These are phyloP conservation scores for Eurypyga helias DNA, from an alignment of 2,113 vertebrate species.

Conservation along the genomic window DNA sequence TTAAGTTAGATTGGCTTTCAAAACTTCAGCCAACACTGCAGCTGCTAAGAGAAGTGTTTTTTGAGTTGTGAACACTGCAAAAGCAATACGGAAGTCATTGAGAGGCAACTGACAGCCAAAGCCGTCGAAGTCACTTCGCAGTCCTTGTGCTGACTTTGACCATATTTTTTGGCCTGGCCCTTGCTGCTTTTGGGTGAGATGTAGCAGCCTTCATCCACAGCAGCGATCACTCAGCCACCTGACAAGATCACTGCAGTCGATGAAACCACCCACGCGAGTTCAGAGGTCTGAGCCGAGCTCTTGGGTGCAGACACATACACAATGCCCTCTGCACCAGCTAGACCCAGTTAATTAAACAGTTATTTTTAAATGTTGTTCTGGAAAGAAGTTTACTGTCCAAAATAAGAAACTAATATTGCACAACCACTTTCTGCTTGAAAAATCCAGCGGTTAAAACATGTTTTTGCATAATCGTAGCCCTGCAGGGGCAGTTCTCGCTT, in stretches of 20 bases:
- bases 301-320: background rate
- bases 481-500: constrained; percentile 1
- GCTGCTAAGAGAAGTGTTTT: background rate
- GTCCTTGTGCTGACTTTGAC: constrained; percentile 18
- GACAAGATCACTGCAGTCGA: constrained; percentile 23
- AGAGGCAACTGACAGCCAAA: constrained; percentile 15
- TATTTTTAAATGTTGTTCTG: constrained; percentile 24
- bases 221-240: background rate
- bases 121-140: constrained; percentile 24
- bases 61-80: background rate
- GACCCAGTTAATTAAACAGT: background rate
- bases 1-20: background rate
- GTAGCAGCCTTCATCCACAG: background rate
- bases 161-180: constrained; percentile 33
- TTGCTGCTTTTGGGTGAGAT: constrained; percentile 36
- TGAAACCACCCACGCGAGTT: constrained; percentile 29
- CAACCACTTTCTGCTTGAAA: background rate
- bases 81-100: background rate
- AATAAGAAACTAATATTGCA: background rate
- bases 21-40: background rate
- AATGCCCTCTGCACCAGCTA: background rate
- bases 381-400: background rate
- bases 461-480: background rate
- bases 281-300: background rate
- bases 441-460: background rate